Evolutionary conservation across 2,797 vertebrate genomes (phyloP), one percentile per base, ranked within the genome.

Genomic region (Iguana delicatissima): DNA sequence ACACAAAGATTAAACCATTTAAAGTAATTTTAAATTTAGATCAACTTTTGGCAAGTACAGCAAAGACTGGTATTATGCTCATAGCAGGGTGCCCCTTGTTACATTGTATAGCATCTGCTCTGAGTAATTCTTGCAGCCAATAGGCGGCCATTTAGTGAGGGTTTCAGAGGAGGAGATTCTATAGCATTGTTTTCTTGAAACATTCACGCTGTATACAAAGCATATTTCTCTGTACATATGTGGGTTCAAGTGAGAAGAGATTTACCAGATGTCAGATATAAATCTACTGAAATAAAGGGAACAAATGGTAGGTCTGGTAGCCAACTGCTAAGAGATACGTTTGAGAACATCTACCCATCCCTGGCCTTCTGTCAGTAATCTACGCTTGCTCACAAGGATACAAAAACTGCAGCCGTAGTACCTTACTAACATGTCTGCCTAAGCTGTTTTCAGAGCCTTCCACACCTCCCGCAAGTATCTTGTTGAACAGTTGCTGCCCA

Each of bases 21-120:
- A 95, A 96, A 93, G 84, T 89, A 92, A 96, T 96, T 97, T 96
- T 95, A 97, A 97, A 96, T 96, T 95, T 95, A 97, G 97, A 96
- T 95, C 94, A 93, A 94, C 91, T 96, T 96, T 89, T 91, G 95
- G 91, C 93, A 94, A 97, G 92, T 74, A 89, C 93, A 96, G 94
- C 55, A 86, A 96, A 93, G 93, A 95, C 92, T 93, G 89, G 22
- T 93, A 93, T 97, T 97, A 97, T 96, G 96, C 94, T 97, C 97
- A 93, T 97, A 0, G 96, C 96, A 94, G 97, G 97, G 91, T 95
- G 86, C 93, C 93, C 93, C 93, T 86, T 93, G 89, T 89, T 95
- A 69, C 92, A 95, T 93, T 88, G 85, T 93, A 94, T 91, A 96
- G 94, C 97, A 97, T 97, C 97, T 97, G 97, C 95, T 97, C 96